Base-by-base conservation (phyloP, 2,797 vertebrate species). In the Typhlichthys eigenmanni region DNA sequence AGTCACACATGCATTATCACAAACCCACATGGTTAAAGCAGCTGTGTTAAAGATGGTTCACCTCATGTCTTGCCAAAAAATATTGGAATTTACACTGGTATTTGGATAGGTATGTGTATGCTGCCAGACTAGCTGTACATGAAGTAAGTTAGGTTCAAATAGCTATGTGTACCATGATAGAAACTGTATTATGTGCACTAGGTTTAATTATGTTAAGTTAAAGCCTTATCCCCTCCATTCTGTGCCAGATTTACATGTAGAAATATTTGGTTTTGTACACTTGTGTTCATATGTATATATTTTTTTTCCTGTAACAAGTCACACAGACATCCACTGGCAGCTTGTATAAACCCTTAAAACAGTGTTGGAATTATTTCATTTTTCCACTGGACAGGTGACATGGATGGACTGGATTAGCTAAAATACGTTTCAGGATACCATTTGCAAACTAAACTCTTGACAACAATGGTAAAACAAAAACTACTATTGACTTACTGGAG, bases 291-390 rank as follows among this genome's bases (percentile, higher is more conserved):
- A 69, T 78, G 73, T 82, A 69, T 78, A 71, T 82, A 71, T 82
- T 72, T 24, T 62, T 69, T 71, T 82, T 45, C 69, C 48, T 71
- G 78, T 56, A 83, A 16, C n/a, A 62, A 57, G 83, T 88, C 81
- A 76, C 78, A 4, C 1, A 72, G 78, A 87, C 81, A 66, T 76
- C 69, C 60, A 85, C 78, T 14, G 86, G 88, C 88, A 90, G 90
- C 86, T 90, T 72, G 74, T 72, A 57, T 56, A 55, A 78, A 68
- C 55, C 76, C 75, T 72, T 62, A 68, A 72, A 73, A 58, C 66
- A 47, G 74, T 74, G 66, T 48, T 49, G 46, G 69, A 58, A 69
- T 69, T 62, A 46, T 71, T 73, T 60, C 60, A 61, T 63, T 82
- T 54, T 56, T 75, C 64, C 69, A 77, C 51, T 61, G 47, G 58